Evolutionary conservation across 2,888 invertebrate species (phyloP).

Genomic region (Platycnemis pennipes): DNA sequence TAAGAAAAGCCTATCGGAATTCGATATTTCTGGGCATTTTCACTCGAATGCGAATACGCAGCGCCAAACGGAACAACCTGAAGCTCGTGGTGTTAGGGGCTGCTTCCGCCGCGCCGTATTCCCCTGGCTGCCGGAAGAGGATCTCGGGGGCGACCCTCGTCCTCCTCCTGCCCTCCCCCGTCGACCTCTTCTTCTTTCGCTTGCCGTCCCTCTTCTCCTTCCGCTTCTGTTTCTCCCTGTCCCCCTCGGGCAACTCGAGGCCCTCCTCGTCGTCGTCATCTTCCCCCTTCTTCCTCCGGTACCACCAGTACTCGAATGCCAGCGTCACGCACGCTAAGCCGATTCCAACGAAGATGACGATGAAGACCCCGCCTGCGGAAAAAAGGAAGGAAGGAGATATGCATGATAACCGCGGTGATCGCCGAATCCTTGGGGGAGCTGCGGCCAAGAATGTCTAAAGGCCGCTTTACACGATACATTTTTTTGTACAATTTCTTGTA

Average conservation of each 20-base stretch:
- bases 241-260: neutral
- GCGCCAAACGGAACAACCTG: neutral
- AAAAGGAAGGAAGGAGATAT: neutral
- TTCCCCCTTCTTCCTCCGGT: conserved; percentile 83
- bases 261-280: neutral
- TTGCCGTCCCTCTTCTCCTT: neutral
- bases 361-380: conserved; percentile 90
- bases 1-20: neutral
- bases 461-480: too few species aligned
- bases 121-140: neutral
- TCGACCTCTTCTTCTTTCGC: conserved; percentile 2
- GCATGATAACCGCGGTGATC: neutral
- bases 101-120: neutral
- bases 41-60: too few species aligned
- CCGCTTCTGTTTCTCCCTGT: neutral
- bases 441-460: too few species aligned
- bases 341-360: conserved; percentile 97
- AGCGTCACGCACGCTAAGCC: conserved; percentile 94
- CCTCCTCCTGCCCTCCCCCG: conserved; percentile 17
- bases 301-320: conserved; percentile 97
- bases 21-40: too few species aligned
- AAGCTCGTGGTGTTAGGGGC: neutral
- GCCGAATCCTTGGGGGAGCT: too few species aligned
- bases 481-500: too few species aligned
- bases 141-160: conserved; percentile 21